Evolutionary conservation across 2,888 invertebrate genomes (phyloP), one percentile per base, ranked within the genome.

Genomic region (Tholera decimalis): DNA sequence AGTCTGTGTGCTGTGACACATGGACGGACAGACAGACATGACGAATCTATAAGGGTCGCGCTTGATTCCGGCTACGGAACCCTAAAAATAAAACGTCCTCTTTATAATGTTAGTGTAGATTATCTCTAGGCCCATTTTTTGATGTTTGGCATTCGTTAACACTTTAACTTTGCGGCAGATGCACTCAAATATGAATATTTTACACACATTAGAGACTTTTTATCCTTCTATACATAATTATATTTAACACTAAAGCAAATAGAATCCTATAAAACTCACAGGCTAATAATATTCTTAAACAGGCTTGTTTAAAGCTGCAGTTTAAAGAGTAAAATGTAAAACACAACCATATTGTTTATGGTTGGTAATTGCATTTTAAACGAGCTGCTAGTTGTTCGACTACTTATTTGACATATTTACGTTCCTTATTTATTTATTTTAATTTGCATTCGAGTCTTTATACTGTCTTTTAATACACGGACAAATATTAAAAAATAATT

Each of bases 341-440:
- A 24, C 37, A 50, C 15, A 28, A 44, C 28, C 26, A n/a, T 68
- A 22, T 76, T 70, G 53, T 76, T 76, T 77, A 77, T 60, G 39
- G 71, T 71, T 54, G 20, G 7, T 35, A 44, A 70, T 70, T 70
- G 54, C 62, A 60, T 71, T 70, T 76, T 35, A 60, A 72, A 61
- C 50, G 35, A 51, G 46, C 11, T 61, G n/a, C 55, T 47, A 77
- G 63, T 71, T 43, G 54, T 60, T 46, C 20, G 11, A 50, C 54
- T 59, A 46, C 49, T 28, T 35, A 35, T 44, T 50, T 20, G 39
- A 70, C 33, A 54, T 70, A 39, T 77, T 70, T 50, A 54, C 22
- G 13, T 33, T 26, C 35, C 0, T 28, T 54, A 44, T 37, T 73
- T 39, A 47, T 41, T 63, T 66, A 44, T 44, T 50, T n/a, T 51